Base-by-base conservation (phyloP, 2,888 invertebrate genomes). In the Phrixothrix hirtus region DNA sequence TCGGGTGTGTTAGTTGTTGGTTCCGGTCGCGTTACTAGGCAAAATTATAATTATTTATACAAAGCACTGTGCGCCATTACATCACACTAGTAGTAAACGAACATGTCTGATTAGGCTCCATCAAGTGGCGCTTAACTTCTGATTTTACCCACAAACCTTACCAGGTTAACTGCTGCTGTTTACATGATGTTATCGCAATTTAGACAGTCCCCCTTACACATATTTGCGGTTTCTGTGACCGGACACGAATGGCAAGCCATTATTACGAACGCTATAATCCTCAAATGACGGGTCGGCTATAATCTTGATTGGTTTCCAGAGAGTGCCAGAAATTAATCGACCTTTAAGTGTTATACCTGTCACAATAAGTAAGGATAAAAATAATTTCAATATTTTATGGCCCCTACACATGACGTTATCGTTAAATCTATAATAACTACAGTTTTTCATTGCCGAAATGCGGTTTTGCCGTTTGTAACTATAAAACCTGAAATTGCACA, bases 341-440 rank as follows among this genome's bases (percentile, higher is more conserved):
- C 46, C 46, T 51, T 42, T 36, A 46, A 41, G 45, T 52, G 52
- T 52, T 35, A 27, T 30, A 13, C 27, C 52, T 52, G 52, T 52
- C 52, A 46, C 42, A 52, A 52, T 52, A 52, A 52, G 46, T 52
- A 46, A 52, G 52, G 52, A 52, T 52, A 46, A 52, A 52, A 52
- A 46, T 52, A 46, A 42, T 46, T 52, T 42, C 35, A 16, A 35
- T 52, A 46, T 39, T 52, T 52, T 52, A 52, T 52, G 29, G 42
- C 25, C 37, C 29, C 27, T 36, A 17, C 37, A 36, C 31, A 36
- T 15, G 27, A 46, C 41, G 16, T 46, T 46, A 46, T 46, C 46
- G 17, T 17, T 14, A 42, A 27, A 52, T 52, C 52, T 52, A 32
- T 36, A 42, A 38, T 51, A 52, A 42, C 41, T 42, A 27, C 46